phyloP scores from a whole-genome alignment of 1,140 invertebrate genomes.

The Drosophila eugracilis region DNA sequence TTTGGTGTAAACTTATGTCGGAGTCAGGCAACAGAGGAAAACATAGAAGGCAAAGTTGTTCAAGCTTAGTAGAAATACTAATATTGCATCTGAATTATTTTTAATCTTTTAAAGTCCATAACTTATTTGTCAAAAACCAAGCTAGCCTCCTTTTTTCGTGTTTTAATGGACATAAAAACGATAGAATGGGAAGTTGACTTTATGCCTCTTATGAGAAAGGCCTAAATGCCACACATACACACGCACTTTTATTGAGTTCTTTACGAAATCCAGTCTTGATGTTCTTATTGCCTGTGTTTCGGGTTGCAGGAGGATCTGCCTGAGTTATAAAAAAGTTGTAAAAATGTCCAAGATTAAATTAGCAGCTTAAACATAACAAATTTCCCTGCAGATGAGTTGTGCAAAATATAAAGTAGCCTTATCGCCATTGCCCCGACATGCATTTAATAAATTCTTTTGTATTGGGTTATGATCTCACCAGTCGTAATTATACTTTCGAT shows the following conservation, averaged over 20 bases:
- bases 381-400: not conserved
- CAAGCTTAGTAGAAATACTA: not conserved
- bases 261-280: conserved; percentile 10
- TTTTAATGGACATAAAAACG: conserved; percentile 8
- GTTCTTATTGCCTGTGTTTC: conserved; percentile 1
- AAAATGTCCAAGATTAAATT: conserved; percentile 1
- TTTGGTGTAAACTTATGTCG: conserved; percentile 58
- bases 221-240: conserved; percentile 2
- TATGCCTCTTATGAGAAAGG: conserved; percentile 29
- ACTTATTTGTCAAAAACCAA: conserved; percentile 10
- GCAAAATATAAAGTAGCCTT: not conserved
- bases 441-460: not conserved
- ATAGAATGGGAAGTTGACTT: conserved; percentile 22
- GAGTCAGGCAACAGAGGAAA: conserved; percentile 4
- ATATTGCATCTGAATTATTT: not conserved
- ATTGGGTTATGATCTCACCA: too few species aligned
- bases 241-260: conserved; percentile 11
- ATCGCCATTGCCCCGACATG: not conserved
- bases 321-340: conserved; percentile 4
- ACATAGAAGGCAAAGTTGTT: not conserved
- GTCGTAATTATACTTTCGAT: too few species aligned
- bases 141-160: conserved; percentile 17
- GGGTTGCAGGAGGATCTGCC: not conserved
- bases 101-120: not conserved
- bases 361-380: conserved; percentile 7